Conservation (phyloP, 2,113 vertebrate genomes). For the Trachemys scripta region DNA sequence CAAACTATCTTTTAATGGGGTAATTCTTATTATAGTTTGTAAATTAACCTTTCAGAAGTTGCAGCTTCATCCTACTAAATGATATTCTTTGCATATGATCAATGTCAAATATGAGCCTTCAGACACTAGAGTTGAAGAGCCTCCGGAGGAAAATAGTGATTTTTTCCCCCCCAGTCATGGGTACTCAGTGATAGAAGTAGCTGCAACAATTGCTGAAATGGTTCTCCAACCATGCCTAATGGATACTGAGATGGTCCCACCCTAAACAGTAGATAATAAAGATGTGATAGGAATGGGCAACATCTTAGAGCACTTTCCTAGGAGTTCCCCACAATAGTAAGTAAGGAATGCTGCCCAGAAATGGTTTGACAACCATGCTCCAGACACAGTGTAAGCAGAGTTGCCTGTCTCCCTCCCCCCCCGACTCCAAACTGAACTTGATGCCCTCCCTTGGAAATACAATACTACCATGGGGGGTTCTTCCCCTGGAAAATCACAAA, state of each 20-base stretch:
- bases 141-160: neutral
- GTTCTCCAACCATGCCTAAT: neutral
- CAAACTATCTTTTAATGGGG: neutral
- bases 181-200: neutral
- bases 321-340: neutral
- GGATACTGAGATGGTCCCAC: neutral
- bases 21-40: neutral
- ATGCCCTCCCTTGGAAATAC: neutral
- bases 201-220: neutral
- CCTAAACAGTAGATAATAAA: neutral
- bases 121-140: neutral
- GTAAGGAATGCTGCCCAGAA: neutral
- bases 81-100: neutral
- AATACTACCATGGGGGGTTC: neutral
- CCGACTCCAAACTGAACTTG: neutral
- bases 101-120: neutral
- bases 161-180: neutral
- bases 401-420: neutral
- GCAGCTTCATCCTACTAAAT: neutral
- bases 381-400: neutral
- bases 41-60: neutral
- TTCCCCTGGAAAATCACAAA: neutral
- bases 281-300: neutral
- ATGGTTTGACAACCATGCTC: neutral
- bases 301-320: neutral